phyloP scores from a whole-genome alignment of 2,888 invertebrate genomes.

The Scaptomyza flava region DNA sequence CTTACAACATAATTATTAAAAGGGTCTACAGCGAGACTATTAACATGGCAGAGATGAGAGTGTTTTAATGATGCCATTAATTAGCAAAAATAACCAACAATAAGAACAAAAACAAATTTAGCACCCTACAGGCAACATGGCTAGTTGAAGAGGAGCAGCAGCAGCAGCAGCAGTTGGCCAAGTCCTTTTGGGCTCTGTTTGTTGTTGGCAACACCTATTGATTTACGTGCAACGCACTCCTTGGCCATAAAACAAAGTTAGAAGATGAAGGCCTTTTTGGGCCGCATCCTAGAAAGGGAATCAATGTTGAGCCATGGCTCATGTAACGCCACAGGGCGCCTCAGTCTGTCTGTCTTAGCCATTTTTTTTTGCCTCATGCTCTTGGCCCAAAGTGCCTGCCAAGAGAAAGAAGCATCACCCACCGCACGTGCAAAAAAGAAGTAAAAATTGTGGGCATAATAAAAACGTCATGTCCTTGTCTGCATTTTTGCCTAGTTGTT shows the following conservation, averaged over 20 bases:
- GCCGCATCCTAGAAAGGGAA: conserved; percentile 31
- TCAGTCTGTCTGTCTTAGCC: conserved; percentile 10
- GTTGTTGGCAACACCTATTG: conserved; percentile 73
- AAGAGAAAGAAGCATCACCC: conserved; percentile 10
- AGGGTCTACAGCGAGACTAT: conserved; percentile 23
- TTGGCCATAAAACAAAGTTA: conserved; percentile 73
- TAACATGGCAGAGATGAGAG: conserved; percentile 38
- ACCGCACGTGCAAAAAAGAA: conserved; percentile 37
- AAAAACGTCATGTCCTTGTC: conserved; percentile 77
- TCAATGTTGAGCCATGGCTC: conserved; percentile 51
- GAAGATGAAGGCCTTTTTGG: conserved; percentile 28
- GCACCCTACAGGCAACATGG: conserved; percentile 30
- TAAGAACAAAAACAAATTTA: conserved; percentile 51
- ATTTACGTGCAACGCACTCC: conserved; percentile 68
- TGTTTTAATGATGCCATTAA: conserved; percentile 73
- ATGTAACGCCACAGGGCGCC: conserved; percentile 73
- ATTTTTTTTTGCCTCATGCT: conserved; percentile 12
- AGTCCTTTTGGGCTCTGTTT: conserved; percentile 37
- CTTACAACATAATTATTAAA: conserved; percentile 73
- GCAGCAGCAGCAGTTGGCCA: conserved; percentile 21
- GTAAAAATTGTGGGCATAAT: conserved; percentile 57
- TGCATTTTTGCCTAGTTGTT: conserved; percentile 31
- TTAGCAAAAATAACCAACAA: conserved; percentile 74
- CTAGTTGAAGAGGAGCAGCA: conserved; percentile 1
- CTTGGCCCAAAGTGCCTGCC: conserved; percentile 39